Percentiles rank a stretch among this genome's conserved stretches.
phyloP scores from a whole-genome alignment of 2,113 vertebrate species.

The Siniperca knerii region DNA sequence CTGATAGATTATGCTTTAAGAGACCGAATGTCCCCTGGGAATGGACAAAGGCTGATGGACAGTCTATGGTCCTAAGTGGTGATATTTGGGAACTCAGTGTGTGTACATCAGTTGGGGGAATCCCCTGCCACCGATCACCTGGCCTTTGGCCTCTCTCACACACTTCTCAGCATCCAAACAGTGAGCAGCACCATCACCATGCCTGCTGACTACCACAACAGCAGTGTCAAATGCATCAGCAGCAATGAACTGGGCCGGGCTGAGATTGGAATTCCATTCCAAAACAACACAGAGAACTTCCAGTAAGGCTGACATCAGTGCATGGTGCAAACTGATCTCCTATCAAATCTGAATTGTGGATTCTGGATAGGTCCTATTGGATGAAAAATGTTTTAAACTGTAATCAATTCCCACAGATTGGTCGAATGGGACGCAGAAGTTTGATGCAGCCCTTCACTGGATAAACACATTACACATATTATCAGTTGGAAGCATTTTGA shows the following conservation, averaged over 20 bases:
- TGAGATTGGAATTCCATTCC: not conserved
- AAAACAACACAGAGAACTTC: not conserved
- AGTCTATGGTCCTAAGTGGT: too few relatives aligned
- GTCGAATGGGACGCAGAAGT: not conserved
- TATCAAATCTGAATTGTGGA: not conserved
- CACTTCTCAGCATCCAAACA: conserved; percentile 26
- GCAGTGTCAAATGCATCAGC: conserved; percentile 31
- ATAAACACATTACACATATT: not conserved
- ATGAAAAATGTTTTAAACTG: not conserved
- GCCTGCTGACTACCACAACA: not conserved
- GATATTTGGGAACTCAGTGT: too few relatives aligned
- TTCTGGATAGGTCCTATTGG: not conserved
- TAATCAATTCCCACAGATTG: too few relatives aligned
- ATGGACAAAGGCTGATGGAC: not conserved
- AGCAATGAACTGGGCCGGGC: conserved; percentile 10
- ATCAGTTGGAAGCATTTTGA: too few relatives aligned
- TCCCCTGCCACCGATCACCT: conserved; percentile 26
- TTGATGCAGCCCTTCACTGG: conserved; percentile 18
- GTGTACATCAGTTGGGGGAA: conserved; percentile 47
- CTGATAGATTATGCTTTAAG: rapidly evolving
- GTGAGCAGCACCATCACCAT: conserved; percentile 32
- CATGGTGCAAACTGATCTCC: not conserved
- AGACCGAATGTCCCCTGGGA: not conserved
- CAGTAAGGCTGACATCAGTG: not conserved
- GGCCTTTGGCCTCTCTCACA: conserved; percentile 13